Conservation (phyloP, 2,888 invertebrate genomes). For the Brachyptera putata region DNA sequence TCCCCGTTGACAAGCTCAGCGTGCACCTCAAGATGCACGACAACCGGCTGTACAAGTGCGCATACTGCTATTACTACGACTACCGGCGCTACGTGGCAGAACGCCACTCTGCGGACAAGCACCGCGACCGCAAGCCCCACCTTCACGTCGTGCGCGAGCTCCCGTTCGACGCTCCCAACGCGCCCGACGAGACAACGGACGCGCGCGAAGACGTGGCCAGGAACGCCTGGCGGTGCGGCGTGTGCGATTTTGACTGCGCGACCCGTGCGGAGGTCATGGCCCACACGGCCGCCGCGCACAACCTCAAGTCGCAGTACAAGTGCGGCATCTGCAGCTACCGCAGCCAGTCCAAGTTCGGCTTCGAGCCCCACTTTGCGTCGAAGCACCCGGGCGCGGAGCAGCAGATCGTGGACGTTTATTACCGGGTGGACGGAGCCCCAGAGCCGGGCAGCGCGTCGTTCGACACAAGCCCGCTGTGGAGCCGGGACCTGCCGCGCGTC, state of each 20-base stretch:
- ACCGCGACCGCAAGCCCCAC: conserved; percentile 50
- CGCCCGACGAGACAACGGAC: background rate
- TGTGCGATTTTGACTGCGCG: conserved; percentile 59
- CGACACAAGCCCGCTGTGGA: conserved; percentile 60
- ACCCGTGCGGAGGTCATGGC: conserved; percentile 56
- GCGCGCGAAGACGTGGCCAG: conserved; percentile 43
- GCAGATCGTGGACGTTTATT: background rate
- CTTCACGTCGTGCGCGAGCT: conserved; percentile 48
- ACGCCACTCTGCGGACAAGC: conserved; percentile 60
- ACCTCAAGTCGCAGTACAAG: conserved; percentile 63
- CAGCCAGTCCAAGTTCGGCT: conserved; percentile 51
- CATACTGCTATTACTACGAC: conserved; percentile 62
- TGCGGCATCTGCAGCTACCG: conserved; percentile 64
- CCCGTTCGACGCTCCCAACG: background rate
- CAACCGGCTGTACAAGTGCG: conserved; percentile 65
- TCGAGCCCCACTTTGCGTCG: conserved; percentile 57
- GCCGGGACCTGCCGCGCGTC: conserved; percentile 52
- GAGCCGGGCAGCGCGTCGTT: conserved; percentile 41
- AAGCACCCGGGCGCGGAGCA: conserved; percentile 52
- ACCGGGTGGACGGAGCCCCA: conserved; percentile 29
- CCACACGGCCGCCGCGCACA: conserved; percentile 58
- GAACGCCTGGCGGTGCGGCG: conserved; percentile 66
- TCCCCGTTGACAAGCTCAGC: conserved; percentile 59
- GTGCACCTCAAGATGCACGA: conserved; percentile 75
- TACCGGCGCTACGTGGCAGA: conserved; percentile 58